Evolutionary conservation across 2,888 invertebrate species (phyloP).

Genomic region (Agonopterix heracliana): DNA sequence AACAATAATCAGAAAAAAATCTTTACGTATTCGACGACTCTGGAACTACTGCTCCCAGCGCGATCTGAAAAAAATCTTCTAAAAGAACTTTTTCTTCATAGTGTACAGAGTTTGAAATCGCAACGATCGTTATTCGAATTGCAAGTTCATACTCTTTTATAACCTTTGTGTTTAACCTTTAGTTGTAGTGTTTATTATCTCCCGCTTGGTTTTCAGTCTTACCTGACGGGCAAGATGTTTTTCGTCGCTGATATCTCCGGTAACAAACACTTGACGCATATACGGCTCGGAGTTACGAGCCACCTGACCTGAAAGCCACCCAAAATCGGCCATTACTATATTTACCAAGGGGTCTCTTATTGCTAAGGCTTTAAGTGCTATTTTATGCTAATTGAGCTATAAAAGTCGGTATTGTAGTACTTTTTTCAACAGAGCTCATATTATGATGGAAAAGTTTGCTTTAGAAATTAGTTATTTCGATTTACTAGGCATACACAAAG

Average conservation of each 20-base stretch:
- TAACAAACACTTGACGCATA: slow-evolving; percentile 95
- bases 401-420: too few relatives aligned
- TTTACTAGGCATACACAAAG: too few relatives aligned
- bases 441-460: too few relatives aligned
- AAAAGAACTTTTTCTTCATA: slow-evolving; percentile 47
- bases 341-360: slow-evolving; percentile 21
- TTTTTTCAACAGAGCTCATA: too few relatives aligned
- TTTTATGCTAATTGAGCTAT: slow-evolving; percentile 1
- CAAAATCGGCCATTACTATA: slow-evolving; percentile 57
- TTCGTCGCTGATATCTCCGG: slow-evolving; percentile 78
- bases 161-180: slow-evolving; percentile 8
- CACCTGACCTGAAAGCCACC: slow-evolving; percentile 81
- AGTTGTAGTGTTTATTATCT: slow-evolving; percentile 8
- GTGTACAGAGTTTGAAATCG: slow-evolving; percentile 49
- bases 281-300: slow-evolving; percentile 96
- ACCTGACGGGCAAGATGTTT: slow-evolving; percentile 81
- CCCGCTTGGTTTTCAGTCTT: slow-evolving; percentile 32
- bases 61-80: slow-evolving; percentile 63
- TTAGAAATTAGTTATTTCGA: too few relatives aligned
- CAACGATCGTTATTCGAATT: slow-evolving; percentile 31
- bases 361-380: slow-evolving; percentile 7
- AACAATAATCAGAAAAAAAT: background rate
- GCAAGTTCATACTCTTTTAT: slow-evolving; percentile 55
- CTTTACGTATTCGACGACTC: slow-evolving; percentile 47
- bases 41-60: slow-evolving; percentile 42